These are phyloP conservation scores for Nothoprocta pentlandii DNA, from an alignment of 2,113 vertebrate species.

Conservation along the genomic window DNA sequence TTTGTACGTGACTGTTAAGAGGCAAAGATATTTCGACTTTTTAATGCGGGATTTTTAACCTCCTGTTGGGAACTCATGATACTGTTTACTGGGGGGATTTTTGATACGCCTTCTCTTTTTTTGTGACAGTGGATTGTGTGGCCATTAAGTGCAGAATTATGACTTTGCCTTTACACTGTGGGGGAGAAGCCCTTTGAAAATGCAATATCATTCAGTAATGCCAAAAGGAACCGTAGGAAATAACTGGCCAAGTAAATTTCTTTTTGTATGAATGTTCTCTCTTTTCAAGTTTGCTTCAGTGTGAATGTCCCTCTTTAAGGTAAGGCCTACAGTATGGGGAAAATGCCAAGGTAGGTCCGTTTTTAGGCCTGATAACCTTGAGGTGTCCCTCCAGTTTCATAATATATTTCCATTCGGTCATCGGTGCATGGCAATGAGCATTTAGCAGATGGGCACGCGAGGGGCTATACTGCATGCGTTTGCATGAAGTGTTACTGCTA, in stretches of 20 bases:
- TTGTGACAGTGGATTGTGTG: constrained; percentile 16
- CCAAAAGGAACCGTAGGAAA: constrained; percentile 64
- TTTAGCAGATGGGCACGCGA: constrained; percentile 60
- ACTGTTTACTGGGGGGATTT: constrained; percentile 28
- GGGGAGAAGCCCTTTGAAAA: constrained; percentile 61
- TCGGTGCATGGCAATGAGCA: constrained; percentile 81
- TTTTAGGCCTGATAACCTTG: constrained; percentile 79
- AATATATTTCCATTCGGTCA: constrained; percentile 81
- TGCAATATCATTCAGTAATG: constrained; percentile 64
- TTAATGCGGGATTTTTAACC: constrained; percentile 33
- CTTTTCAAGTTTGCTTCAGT: constrained; percentile 88
- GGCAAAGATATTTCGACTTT: constrained; percentile 25
- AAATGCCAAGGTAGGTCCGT: constrained; percentile 83
- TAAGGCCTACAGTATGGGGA: constrained; percentile 83
- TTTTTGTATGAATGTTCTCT: constrained; percentile 85
- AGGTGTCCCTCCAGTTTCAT: constrained; percentile 80
- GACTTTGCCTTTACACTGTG: constrained; percentile 46
- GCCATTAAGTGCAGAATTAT: constrained; percentile 24
- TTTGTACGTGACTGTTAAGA: not conserved
- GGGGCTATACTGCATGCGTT: constrained; percentile 78
- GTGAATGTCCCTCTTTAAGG: constrained; percentile 87
- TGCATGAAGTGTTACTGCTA: constrained; percentile 81
- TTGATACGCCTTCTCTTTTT: constrained; percentile 38
- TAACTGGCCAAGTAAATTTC: constrained; percentile 82
- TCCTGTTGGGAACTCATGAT: constrained; percentile 57